These are phyloP conservation scores for Oreochromis mossambicus DNA, from an alignment of 2,797 vertebrate genomes.

Conservation along the genomic window DNA sequence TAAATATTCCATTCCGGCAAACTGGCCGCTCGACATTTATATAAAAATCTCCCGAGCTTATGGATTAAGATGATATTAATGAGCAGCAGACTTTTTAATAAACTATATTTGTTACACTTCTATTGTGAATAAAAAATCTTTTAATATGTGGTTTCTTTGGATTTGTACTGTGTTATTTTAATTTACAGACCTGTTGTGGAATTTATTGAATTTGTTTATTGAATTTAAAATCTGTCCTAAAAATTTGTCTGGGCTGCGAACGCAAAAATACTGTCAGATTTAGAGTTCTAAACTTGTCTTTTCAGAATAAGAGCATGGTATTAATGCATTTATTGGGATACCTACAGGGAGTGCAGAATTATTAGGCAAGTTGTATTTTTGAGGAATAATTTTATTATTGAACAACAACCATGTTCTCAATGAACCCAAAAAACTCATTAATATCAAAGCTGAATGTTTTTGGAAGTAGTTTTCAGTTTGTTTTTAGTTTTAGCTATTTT, in stretches of 20 bases:
- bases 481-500: too few relatives aligned
- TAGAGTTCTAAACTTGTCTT: neutral
- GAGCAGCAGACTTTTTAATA: constrained; percentile 98
- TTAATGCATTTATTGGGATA: neutral
- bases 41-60: constrained; percentile 86
- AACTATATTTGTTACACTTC: constrained; percentile 99
- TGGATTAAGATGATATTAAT: constrained; percentile 83
- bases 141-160: constrained; percentile 76
- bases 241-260: too few relatives aligned
- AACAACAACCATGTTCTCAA: too few relatives aligned
- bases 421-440: too few relatives aligned
- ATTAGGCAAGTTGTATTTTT: too few relatives aligned
- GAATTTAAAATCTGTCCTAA: neutral
- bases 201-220: neutral
- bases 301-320: neutral
- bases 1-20: constrained; percentile 82
- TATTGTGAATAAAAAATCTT: constrained; percentile 98
- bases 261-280: neutral
- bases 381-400: too few relatives aligned
- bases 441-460: too few relatives aligned
- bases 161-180: neutral
- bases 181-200: neutral
- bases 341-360: too few relatives aligned
- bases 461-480: too few relatives aligned
- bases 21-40: constrained; percentile 84